Conservation (phyloP, 2,113 vertebrate species). For the Clupea harengus region DNA sequence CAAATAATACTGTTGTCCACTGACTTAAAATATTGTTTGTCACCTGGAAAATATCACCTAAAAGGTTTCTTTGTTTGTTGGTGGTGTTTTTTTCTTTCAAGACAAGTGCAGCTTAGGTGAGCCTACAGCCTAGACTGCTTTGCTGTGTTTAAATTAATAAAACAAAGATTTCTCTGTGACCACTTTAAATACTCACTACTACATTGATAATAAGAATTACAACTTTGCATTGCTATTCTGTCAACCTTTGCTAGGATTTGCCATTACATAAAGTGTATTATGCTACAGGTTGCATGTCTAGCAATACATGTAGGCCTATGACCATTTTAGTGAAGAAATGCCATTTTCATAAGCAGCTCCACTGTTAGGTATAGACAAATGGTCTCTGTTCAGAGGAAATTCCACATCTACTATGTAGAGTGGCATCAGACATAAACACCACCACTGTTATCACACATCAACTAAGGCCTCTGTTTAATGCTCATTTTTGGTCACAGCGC, state of each 20-base stretch:
- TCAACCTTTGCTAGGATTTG: background rate
- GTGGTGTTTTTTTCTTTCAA: background rate
- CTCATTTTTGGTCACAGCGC: background rate
- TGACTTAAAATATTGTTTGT: background rate
- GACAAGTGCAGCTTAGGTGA: background rate
- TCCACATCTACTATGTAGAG: background rate
- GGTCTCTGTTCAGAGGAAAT: background rate
- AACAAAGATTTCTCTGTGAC: background rate
- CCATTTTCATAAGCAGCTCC: background rate
- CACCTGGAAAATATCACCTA: background rate
- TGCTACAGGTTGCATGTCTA: slow-evolving; percentile 6
- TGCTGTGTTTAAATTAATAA: background rate
- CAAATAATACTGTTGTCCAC: background rate
- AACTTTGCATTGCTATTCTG: background rate
- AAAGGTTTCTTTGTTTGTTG: background rate
- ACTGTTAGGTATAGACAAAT: background rate
- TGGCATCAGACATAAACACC: background rate
- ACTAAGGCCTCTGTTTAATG: background rate
- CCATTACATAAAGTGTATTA: background rate
- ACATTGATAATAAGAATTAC: background rate
- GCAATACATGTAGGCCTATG: background rate
- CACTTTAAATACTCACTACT: background rate
- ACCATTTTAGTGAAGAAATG: background rate
- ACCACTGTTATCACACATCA: background rate
- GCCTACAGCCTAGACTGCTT: background rate